phyloP scores from a whole-genome alignment of 2,797 vertebrate genomes.

The Catamblyrhynchus diadema region DNA sequence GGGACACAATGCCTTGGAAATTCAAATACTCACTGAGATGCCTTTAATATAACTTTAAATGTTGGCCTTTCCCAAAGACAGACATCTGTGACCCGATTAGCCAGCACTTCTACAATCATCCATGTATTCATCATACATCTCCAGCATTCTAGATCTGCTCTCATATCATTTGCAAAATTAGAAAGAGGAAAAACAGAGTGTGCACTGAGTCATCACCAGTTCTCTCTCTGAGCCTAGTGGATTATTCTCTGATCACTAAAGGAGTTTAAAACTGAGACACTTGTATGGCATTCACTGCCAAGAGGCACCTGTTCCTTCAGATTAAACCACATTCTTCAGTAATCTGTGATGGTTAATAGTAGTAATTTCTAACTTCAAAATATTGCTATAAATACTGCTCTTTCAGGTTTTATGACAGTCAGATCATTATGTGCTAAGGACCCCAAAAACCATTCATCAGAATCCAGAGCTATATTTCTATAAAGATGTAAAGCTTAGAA shows the following conservation, averaged over 20 bases:
- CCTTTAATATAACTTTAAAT: background rate
- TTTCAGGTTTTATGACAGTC: background rate
- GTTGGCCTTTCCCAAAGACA: background rate
- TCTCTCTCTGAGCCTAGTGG: background rate
- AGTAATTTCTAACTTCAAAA: background rate
- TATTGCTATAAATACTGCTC: background rate
- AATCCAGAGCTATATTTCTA: background rate
- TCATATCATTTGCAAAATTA: background rate
- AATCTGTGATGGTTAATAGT: background rate
- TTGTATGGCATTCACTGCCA: background rate
- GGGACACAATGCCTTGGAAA: background rate
- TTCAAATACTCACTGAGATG: background rate
- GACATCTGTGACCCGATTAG: background rate
- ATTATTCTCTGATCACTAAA: slow-evolving; percentile 19
- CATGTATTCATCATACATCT: background rate
- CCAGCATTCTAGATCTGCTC: background rate
- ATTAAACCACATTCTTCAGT: background rate
- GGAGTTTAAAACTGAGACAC: background rate
- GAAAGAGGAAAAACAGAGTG: background rate
- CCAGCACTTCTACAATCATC: background rate
- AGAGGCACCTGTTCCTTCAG: background rate
- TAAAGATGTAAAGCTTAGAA: background rate
- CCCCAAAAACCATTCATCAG: background rate
- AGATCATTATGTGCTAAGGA: background rate
- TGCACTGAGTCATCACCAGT: background rate